phyloP scores from a whole-genome alignment of 1,140 invertebrate species.

The Muscidifurax raptorellus region DNA sequence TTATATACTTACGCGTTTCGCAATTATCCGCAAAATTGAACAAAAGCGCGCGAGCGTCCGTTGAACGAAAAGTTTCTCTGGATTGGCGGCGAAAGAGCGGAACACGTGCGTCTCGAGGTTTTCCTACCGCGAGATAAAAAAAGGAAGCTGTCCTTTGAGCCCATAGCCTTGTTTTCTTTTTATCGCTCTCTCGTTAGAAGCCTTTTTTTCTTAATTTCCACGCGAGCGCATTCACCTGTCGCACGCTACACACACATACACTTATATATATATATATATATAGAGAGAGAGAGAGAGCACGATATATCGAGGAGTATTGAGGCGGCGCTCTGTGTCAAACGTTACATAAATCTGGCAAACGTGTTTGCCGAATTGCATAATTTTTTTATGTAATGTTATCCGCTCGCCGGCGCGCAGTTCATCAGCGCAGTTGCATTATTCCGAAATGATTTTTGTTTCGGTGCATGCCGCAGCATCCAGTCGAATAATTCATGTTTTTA shows the following conservation, averaged over 20 bases:
- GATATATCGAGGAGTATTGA: background rate
- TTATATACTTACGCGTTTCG: too few relatives aligned
- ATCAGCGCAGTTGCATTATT: slow-evolving; percentile 22
- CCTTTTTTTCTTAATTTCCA: slow-evolving; percentile 11
- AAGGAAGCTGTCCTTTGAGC: background rate
- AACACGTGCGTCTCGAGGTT: background rate
- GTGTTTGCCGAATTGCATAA: slow-evolving; percentile 49
- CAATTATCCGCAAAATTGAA: too few relatives aligned
- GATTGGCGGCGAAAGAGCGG: too few relatives aligned
- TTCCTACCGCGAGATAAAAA: background rate
- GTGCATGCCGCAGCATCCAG: too few relatives aligned
- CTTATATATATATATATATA: too few relatives aligned
- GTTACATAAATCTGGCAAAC: slow-evolving; percentile 44
- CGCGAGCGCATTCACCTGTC: slow-evolving; percentile 21
- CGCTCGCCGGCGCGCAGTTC: background rate
- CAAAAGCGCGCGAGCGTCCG: background rate
- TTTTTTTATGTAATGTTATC: slow-evolving; percentile 50
- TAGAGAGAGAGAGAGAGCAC: background rate
- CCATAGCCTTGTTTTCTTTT: background rate
- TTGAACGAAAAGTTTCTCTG: background rate
- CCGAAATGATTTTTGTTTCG: slow-evolving; percentile 4
- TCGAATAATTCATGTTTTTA: too few relatives aligned
- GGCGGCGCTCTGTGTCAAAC: background rate
- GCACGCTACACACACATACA: background rate
- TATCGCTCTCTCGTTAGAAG: slow-evolving; percentile 8